Base-by-base conservation (phyloP, 2,113 vertebrate species). In the Dasypus novemcinctus region DNA sequence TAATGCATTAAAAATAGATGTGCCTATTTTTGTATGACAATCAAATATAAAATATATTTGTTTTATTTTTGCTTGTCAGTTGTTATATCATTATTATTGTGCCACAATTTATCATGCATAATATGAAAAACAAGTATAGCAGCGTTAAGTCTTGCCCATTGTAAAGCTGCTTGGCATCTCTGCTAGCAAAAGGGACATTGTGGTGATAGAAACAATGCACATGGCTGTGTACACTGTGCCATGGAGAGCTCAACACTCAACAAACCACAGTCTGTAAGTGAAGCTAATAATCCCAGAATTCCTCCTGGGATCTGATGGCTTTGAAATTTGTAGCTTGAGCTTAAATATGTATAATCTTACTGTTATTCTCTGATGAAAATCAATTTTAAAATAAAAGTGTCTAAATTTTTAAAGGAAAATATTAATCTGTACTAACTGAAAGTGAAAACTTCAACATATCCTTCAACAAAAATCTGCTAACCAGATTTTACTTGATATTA, bases 11-110 rank as follows among this genome's bases (percentile, higher is more conserved):
- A 93, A 96, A 69, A 94, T 95, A 97, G 92, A 93, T 52, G 61
- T 95, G 88, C 72, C 54, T 96, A 87, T 94, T 82, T 95, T 97
- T 98, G 75, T 97, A 95, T 63, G 59, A 66, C 93, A 75, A 96
- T 90, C 87, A 93, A 71, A 74, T 90, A 57, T 46, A 43, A n/a
- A n/a, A n/a, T n/a, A n/a, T n/a, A n/a, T n/a, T n/a, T 92, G 94
- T 81, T 93, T 94, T 88, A n/a, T n/a, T n/a, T n/a, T n/a, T n/a
- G n/a, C n/a, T n/a, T n/a, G n/a, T n/a, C n/a, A n/a, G n/a, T n/a
- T n/a, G n/a, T n/a, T n/a, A n/a, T n/a, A n/a, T n/a, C n/a, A n/a
- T n/a, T n/a, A n/a, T n/a, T n/a, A n/a, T 86, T 87, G 93, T 95
- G 85, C 66, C 93, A 76, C 85, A 66, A 2, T 33, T 63, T 64